Conservation (phyloP, 2,113 vertebrate genomes). For the Aptenodytes patagonicus region DNA sequence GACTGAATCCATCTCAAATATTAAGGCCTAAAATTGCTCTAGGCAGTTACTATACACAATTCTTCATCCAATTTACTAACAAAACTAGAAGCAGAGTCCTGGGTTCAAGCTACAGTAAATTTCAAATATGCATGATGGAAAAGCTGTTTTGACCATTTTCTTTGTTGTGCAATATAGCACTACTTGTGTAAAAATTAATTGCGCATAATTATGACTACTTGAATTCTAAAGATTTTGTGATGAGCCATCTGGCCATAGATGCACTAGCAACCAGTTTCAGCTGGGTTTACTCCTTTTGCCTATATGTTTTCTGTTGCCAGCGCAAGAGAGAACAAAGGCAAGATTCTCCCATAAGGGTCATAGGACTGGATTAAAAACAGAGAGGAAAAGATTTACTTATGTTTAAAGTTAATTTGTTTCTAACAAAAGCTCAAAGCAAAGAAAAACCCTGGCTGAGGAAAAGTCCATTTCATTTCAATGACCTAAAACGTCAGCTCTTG, state of each 20-base stretch:
- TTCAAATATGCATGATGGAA: background rate
- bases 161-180: background rate
- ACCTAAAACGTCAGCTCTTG: background rate
- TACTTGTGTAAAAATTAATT: background rate
- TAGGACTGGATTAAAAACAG: background rate
- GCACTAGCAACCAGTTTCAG: background rate
- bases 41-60: background rate
- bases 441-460: background rate
- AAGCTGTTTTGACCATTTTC: background rate
- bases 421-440: background rate
- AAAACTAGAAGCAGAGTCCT: background rate
- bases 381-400: background rate
- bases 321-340: background rate
- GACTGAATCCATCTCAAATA: background rate
- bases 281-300: background rate
- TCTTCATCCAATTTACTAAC: background rate
- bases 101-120: background rate
- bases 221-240: background rate
- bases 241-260: background rate
- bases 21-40: background rate
- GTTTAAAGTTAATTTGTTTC: background rate
- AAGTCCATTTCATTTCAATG: background rate
- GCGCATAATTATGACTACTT: background rate
- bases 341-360: background rate
- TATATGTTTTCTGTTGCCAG: background rate